These are phyloP conservation scores for Ephialtes manifestator DNA, from an alignment of 2,888 invertebrate genomes.

Conservation along the genomic window DNA sequence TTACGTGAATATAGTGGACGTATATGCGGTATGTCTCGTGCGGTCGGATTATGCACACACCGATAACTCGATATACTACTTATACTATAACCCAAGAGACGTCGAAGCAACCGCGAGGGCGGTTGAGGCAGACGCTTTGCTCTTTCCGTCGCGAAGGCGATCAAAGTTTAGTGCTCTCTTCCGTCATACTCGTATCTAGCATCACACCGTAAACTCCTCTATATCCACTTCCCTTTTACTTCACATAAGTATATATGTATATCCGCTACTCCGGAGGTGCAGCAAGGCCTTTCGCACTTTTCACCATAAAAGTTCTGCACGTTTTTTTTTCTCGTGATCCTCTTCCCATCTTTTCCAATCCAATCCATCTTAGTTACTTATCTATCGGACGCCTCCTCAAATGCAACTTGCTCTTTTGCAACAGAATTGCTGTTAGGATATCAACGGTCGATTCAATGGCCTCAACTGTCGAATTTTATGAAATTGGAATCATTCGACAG, in stretches of 20 bases:
- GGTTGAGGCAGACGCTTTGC: slow-evolving; percentile 22
- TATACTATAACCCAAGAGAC: slow-evolving; percentile 16
- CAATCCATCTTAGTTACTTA: slow-evolving; percentile 1
- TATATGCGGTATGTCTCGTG: slow-evolving; percentile 4
- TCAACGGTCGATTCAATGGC: neutral
- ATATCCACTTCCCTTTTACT: slow-evolving; percentile 46
- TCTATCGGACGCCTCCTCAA: neutral
- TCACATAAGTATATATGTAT: slow-evolving; percentile 11
- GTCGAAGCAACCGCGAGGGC: slow-evolving; percentile 20
- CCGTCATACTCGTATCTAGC: slow-evolving; percentile 36
- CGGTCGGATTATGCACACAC: slow-evolving; percentile 44
- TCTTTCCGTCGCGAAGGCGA: slow-evolving; percentile 54
- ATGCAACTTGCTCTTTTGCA: neutral
- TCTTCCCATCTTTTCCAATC: neutral
- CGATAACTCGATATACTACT: slow-evolving; percentile 50
- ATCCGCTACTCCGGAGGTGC: slow-evolving; percentile 31
- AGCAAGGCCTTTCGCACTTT: slow-evolving; percentile 47
- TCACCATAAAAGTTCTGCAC: slow-evolving; percentile 34
- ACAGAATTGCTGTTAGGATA: neutral
- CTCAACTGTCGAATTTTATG: neutral
- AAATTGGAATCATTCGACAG: neutral
- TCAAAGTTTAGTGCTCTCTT: slow-evolving; percentile 63
- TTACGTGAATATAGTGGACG: neutral
- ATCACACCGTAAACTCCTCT: slow-evolving; percentile 40
- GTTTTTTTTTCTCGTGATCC: slow-evolving; percentile 16